Conservation (phyloP, 2,888 invertebrate genomes). For the Apamea monoglypha region DNA sequence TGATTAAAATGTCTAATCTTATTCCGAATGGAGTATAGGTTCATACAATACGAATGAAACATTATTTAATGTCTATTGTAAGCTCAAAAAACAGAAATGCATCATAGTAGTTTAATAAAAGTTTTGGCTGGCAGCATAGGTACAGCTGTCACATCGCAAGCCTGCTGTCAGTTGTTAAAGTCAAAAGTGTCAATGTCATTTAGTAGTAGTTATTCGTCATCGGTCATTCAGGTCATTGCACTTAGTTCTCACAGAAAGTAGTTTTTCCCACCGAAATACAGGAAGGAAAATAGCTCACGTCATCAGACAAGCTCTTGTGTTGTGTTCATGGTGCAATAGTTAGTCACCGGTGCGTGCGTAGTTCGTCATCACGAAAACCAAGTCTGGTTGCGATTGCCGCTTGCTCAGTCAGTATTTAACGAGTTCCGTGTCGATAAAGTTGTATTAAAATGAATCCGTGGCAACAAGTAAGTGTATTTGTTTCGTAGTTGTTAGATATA, state of each 20-base stretch:
- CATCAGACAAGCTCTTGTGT: constrained; percentile 36
- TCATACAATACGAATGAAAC: too few relatives aligned
- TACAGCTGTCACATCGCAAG: not conserved
- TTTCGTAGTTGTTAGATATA: constrained; percentile 39
- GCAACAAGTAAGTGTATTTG: constrained; percentile 79
- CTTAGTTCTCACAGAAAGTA: constrained; percentile 44
- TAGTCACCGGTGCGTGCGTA: constrained; percentile 52
- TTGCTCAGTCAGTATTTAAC: constrained; percentile 44
- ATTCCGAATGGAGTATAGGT: too few relatives aligned
- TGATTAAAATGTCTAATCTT: too few relatives aligned
- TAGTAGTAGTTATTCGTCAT: constrained; percentile 22
- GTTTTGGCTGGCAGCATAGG: constrained; percentile 11
- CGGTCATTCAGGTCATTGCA: constrained; percentile 32
- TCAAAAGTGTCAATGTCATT: constrained; percentile 39
- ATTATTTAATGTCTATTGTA: not conserved
- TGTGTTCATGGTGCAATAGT: constrained; percentile 48
- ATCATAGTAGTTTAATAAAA: constrained; percentile 5
- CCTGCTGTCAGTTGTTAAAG: not conserved
- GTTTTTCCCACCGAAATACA: constrained; percentile 40
- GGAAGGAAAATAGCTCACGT: constrained; percentile 45
- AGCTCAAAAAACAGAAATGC: not conserved
- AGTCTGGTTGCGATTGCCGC: constrained; percentile 8
- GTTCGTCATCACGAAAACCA: constrained; percentile 47
- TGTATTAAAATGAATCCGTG: constrained; percentile 84
- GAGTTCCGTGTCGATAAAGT: constrained; percentile 38